Evolutionary conservation across 1,140 invertebrate species (phyloP), one percentile per base, ranked within the genome.

Genomic region (Amyelois transitella): DNA sequence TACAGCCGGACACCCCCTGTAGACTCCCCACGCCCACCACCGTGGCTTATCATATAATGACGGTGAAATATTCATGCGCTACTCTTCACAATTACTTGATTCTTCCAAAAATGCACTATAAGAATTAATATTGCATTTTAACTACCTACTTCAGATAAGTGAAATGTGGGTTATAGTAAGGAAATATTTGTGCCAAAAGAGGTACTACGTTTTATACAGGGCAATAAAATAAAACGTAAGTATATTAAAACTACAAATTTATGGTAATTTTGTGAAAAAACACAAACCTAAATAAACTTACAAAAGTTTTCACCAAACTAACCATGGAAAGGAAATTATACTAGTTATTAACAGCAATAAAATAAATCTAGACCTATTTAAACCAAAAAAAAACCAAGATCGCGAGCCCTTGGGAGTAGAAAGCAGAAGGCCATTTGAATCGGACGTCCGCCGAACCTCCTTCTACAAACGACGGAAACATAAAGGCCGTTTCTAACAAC

Each of bases 11-110:
- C 56, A 0, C 43, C 20, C 20, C 1, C 44, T 25, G 61, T 60
- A 67, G 69, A 69, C 72, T 67, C 60, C 69, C 74, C 65, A 64
- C 51, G 43, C 43, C 43, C 58, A 53, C 54, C 54, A 38, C 32
- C 32, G 6, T 14, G 1, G 32, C 32, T 38, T 38, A 38, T 38
- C 32, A 14, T 32, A 12, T 6, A 32, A 38, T 38, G 32, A 14
- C 32, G n/a, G 32, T 38, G n/a, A 38, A 38, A 38, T 38, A 38
- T 38, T n/a, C 3, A 38, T 38, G 32, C n/a, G n/a, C 32, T 38
- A 38, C 32, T 38, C 12, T 14, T 14, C 51, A 49, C 58, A 59
- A 60, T 56, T 50, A 52, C 20, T 50, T 58, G 52, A 54, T 49
- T 44, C 25, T 48, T 38, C 51, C 47, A 62, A 52, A n/a, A n/a